Base-by-base conservation (phyloP, 2,797 vertebrate genomes). In the Taenioides sp. region DNA sequence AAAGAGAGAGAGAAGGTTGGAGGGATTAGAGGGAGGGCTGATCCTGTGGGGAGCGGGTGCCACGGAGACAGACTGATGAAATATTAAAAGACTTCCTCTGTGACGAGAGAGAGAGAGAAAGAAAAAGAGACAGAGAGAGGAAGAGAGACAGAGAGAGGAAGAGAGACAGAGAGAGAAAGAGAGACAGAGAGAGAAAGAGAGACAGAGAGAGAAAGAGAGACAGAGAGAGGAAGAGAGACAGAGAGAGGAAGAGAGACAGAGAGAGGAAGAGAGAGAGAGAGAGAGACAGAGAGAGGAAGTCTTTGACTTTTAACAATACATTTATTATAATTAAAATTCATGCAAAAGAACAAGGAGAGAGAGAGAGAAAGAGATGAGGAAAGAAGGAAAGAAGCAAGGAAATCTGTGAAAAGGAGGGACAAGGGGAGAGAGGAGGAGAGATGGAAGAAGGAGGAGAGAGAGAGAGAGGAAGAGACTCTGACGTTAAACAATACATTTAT, bases 31-130 rank as follows among this genome's bases (percentile, higher is more conserved):
- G 52, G 7, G 52, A 10, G 18, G 20, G 52, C 22, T n/a, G 20
- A 54, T 90, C 90, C 87, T 87, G 84, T 76, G 87, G 84, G 86
- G 87, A 83, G 81, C 72, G 75, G 73, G 79, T 80, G 83, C 84
- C 88, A 78, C 55, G 80, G 77, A 89, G 81, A 87, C 3, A 59
- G 67, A 83, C 83, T 87, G 47, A 75, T 90, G 14, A 81, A 87
- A 89, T 84, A 89, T 89, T 89, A 70, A 89, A 84, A 72, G 75
- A 74, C 81, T 86, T 70, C 59, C 77, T 80, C 80, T 54, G 72
- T 75, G 60, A 6, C 60, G 43, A 72, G 57, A 76, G 68, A 16
- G 20, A 5, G 66, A 67, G 61, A 27, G 25, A 27, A 2, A 27
- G 25, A 27, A 2, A 27, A 2, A 27, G 25, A 27, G 25, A 72